Evolutionary conservation across 2,113 vertebrate species (phyloP), one percentile per base, ranked within the genome.

Genomic region (Oncorhynchus keta): DNA sequence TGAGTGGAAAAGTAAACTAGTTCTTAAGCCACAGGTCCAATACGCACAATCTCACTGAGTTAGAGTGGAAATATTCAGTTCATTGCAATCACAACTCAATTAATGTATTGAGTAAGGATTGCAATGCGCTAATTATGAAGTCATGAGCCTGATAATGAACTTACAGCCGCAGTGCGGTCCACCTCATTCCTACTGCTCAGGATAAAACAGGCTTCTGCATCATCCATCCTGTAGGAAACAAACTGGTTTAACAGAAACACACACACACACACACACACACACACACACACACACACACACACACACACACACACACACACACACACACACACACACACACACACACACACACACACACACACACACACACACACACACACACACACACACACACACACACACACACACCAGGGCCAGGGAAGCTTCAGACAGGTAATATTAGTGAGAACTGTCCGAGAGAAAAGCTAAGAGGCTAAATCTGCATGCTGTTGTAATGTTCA

Each of bases 161-260:
- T 87, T 93, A 99, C 98, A 78, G 98, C 98, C 83, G 98, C 97
- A 0, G 96, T 99, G 76, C 98, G 90, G 85, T 99, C 98, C 39
- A 96, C 96, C 88, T 99, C 98, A 45, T 96, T 98, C 79, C 98
- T 95, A 87, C 97, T 99, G 90, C 97, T 99, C 83, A 99, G 92
- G 81, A 99, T 98, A 84, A 99, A 99, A 85, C 98, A 99, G 74
- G 97, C 97, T 79, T 99, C 97, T 3, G 97, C 98, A 69, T 99
- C 95, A 39, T 99, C 97, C 97, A 99, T 99, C 91, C 98, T 99
- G 87, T 75, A 74, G 24, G 3, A 24, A 62, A 26, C 64, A 66
- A 26, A 66, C 24, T 30, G 22, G 1, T 11, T 26, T 22, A n/a
- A 14, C 26, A 66, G 12, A 28, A 45, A 45, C 11, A 45, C 39